These are phyloP conservation scores for Lophura nycthemera DNA, from an alignment of 2,113 vertebrate genomes.

Conservation along the genomic window DNA sequence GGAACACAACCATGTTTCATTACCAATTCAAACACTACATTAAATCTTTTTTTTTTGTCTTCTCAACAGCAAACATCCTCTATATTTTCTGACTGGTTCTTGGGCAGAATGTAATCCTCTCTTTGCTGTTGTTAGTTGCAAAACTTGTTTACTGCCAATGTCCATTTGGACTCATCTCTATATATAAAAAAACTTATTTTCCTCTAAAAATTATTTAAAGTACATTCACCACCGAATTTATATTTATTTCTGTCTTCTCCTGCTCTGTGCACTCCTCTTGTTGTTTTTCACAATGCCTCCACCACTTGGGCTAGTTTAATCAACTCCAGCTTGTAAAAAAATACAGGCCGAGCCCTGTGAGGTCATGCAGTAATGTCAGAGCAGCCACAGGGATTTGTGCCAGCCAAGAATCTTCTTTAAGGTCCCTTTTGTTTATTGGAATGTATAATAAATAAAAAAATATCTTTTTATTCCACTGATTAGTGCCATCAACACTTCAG, in stretches of 20 bases:
- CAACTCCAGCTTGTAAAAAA: slow-evolving; percentile 34
- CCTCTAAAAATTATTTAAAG: neutral
- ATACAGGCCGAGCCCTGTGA: slow-evolving; percentile 32
- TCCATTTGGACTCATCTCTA: neutral
- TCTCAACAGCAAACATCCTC: neutral
- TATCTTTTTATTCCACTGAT: neutral
- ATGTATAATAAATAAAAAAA: neutral
- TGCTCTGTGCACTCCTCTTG: neutral
- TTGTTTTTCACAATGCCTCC: neutral
- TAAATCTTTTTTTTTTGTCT: neutral
- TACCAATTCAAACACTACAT: neutral
- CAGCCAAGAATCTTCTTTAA: slow-evolving; percentile 21
- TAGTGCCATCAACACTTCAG: neutral
- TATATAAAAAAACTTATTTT: neutral
- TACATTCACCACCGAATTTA: neutral
- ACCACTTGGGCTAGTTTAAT: slow-evolving; percentile 26
- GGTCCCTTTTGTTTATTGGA: slow-evolving; percentile 17
- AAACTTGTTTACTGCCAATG: neutral
- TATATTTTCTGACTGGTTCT: neutral
- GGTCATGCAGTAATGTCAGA: slow-evolving; percentile 7
- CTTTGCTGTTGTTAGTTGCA: neutral
- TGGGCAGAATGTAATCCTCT: neutral
- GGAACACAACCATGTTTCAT: neutral
- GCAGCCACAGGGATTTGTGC: slow-evolving; percentile 32
- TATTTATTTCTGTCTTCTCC: neutral